Conservation (phyloP, 2,888 invertebrate genomes). For the Lagria hirta region DNA sequence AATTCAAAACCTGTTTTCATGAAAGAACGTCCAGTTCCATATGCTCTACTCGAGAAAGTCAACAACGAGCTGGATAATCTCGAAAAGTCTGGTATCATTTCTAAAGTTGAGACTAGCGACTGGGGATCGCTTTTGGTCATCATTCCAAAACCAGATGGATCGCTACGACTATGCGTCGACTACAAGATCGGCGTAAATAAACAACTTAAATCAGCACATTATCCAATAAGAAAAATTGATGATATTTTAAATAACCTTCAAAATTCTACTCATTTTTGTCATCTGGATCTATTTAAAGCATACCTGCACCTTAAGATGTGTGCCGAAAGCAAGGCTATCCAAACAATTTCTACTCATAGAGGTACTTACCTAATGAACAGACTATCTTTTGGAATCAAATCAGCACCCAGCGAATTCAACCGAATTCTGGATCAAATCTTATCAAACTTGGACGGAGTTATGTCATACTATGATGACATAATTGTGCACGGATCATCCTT, state of each 20-base stretch:
- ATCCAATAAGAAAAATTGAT: constrained; percentile 28
- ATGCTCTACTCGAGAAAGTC: neutral
- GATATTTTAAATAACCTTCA: constrained; percentile 33
- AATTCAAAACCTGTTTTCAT: too few relatives aligned
- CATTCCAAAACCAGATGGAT: constrained; percentile 29
- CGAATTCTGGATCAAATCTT: constrained; percentile 32
- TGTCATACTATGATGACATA: constrained; percentile 32
- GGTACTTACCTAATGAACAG: constrained; percentile 32
- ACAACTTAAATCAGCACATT: constrained; percentile 28
- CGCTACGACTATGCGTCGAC: constrained; percentile 28
- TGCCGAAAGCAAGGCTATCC: constrained; percentile 27
- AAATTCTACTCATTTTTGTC: constrained; percentile 35
- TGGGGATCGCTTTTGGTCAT: constrained; percentile 32
- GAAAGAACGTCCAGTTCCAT: too few relatives aligned
- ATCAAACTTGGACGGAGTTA: constrained; percentile 20
- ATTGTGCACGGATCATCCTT: constrained; percentile 26
- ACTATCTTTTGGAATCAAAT: constrained; percentile 32
- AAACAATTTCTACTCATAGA: constrained; percentile 34
- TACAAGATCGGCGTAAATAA: constrained; percentile 35
- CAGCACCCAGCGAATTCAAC: constrained; percentile 31
- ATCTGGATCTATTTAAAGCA: constrained; percentile 37
- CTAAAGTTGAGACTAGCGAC: constrained; percentile 21
- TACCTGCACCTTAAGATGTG: constrained; percentile 34
- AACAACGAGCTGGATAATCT: constrained; percentile 1
- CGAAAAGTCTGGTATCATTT: constrained; percentile 9